Conservation (phyloP, 2,113 vertebrate species). For the Sphaerodactylus townsendi region DNA sequence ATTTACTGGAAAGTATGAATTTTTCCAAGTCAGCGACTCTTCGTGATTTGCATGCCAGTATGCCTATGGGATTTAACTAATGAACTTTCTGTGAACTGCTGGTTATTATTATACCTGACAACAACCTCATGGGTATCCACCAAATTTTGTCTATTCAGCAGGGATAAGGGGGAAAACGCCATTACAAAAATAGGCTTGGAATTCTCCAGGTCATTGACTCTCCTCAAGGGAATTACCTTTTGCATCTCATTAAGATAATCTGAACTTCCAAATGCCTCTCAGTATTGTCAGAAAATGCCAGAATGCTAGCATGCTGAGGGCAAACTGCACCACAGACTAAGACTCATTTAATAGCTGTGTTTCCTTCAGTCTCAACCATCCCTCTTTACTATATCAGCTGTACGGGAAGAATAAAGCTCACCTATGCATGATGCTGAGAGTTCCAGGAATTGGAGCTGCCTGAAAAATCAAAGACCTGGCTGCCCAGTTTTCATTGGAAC, state of each 20-base stretch:
- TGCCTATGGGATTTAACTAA: conserved; percentile 45
- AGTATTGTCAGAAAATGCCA: too few relatives aligned
- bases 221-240: not conserved
- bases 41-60: conserved; percentile 33
- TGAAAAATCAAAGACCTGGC: too few relatives aligned
- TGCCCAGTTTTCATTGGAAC: too few relatives aligned
- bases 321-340: too few relatives aligned
- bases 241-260: not conserved
- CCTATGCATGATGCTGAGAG: too few relatives aligned
- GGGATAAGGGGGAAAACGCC: not conserved
- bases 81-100: conserved; percentile 37
- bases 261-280: not conserved
- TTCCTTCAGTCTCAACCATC: not conserved
- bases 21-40: conserved; percentile 26
- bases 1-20: conserved; percentile 13
- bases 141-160: conserved; percentile 40
- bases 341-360: not conserved
- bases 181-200: not conserved
- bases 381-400: too few relatives aligned
- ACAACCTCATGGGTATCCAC: conserved; percentile 32
- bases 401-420: too few relatives aligned
- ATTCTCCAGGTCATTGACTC: not conserved
- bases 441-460: too few relatives aligned
- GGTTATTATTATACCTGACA: conserved; percentile 37
- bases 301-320: too few relatives aligned